phyloP scores from a whole-genome alignment of 1,140 invertebrate species.

The Drosophila rufa region DNA sequence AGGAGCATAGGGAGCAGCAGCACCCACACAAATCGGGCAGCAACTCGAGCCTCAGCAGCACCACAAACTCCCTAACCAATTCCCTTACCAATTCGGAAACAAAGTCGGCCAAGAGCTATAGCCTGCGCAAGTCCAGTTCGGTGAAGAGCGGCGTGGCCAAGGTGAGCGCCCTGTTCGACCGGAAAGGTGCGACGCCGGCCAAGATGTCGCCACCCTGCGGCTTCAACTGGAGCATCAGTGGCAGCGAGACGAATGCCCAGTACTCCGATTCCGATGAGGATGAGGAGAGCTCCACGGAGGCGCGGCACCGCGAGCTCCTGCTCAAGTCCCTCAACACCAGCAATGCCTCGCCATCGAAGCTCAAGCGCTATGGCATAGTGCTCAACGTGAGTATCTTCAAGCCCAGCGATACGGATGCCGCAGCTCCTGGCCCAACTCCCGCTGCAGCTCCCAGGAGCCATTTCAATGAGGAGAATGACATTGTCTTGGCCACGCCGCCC shows the following conservation, averaged over 20 bases:
- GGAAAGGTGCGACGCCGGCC: slow-evolving; percentile 35
- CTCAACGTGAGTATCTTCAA: slow-evolving; percentile 77
- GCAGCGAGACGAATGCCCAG: slow-evolving; percentile 56
- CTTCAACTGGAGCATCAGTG: slow-evolving; percentile 83
- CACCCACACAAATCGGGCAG: slow-evolving; percentile 40
- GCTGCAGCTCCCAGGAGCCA: slow-evolving; percentile 63
- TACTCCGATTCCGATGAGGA: slow-evolving; percentile 74
- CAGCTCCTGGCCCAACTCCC: slow-evolving; percentile 4
- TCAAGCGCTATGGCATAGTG: slow-evolving; percentile 83
- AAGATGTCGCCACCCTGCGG: slow-evolving; percentile 82
- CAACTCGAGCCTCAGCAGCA: slow-evolving; percentile 58
- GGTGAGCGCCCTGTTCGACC: slow-evolving; percentile 69
- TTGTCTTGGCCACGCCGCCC: slow-evolving; percentile 74
- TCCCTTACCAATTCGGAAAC: slow-evolving; percentile 29
- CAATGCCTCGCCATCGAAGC: slow-evolving; percentile 43
- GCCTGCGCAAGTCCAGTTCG: slow-evolving; percentile 61
- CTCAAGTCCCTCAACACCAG: slow-evolving; percentile 42
- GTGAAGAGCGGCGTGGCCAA: slow-evolving; percentile 66
- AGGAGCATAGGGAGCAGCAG: slow-evolving; percentile 3
- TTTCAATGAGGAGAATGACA: slow-evolving; percentile 78
- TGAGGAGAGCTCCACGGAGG: slow-evolving; percentile 55
- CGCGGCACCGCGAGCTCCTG: slow-evolving; percentile 54
- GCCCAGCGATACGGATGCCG: slow-evolving; percentile 29
- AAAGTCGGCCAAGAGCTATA: slow-evolving; percentile 19
- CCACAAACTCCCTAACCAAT: slow-evolving; percentile 17